Evolutionary conservation across 2,888 invertebrate genomes (phyloP), one percentile per base, ranked within the genome.

Genomic region (Steinernema carpocapsae): DNA sequence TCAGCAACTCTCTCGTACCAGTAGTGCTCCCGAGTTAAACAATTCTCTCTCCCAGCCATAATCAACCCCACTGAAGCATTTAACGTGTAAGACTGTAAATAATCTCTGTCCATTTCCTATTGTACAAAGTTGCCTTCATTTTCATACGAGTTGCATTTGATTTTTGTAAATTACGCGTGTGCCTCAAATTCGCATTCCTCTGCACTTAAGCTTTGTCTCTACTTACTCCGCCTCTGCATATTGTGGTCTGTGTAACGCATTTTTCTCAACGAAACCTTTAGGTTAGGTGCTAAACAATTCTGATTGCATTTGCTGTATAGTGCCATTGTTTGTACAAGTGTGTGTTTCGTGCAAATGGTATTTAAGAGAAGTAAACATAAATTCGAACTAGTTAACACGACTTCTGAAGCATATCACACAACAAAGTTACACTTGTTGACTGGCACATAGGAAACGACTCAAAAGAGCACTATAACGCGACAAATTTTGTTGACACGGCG

Each of bases 131-230:
- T 19, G 48, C 48, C 17, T 48, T 56, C 56, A 7, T 22, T 56
- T 26, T 6, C 6, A 56, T 56, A 56, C 56, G 56, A 24, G 56
- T 56, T 56, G 56, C 56, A 56, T 56, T 56, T 56, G 26, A 22
- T 56, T 56, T 26, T 19, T 19, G 19, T 14, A 10, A n/a, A 6
- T n/a, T 6, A 51, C 6, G 26, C 56, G 56, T 56, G 56, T 56
- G 56, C 56, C 56, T 24, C 43, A 43, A 43, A 12, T 26, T 24
- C 51, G 6, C 56, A 56, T 56, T 56, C 56, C 56, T 56, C 26
- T 56, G 56, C 56, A 56, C 56, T 56, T 56, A 56, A 26, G 7
- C 26, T 14, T 56, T 4, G 6, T 26, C 26, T 26, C 14, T 2
- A 56, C 14, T 22, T 26, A 14, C 26, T 56, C 4, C 56, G 26